A percentile compares a stretch with the other conserved stretches of the same genome.
Evolutionary conservation across 1,140 invertebrate species (phyloP).

Genomic region (Heterodera schachtii): DNA sequence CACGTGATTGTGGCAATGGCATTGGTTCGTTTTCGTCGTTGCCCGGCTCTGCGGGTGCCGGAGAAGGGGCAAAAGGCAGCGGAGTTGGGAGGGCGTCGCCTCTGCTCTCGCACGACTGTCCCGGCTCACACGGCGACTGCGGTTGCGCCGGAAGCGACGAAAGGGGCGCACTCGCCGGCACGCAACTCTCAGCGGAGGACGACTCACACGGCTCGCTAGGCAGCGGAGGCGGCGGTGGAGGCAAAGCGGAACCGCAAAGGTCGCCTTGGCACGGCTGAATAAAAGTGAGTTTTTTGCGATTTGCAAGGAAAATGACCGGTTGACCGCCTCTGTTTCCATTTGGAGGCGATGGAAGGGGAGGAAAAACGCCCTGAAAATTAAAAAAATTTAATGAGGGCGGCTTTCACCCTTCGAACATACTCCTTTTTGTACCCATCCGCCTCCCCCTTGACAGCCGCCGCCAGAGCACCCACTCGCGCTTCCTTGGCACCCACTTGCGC

Average conservation of each 20-base stretch:
- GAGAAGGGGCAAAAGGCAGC: conserved; percentile 8
- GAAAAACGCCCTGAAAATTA: too few species aligned
- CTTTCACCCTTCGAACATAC: neutral
- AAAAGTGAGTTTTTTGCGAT: neutral
- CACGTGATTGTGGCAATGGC: neutral
- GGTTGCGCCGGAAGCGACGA: neutral
- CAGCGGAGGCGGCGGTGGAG: conserved; percentile 30
- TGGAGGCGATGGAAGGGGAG: neutral
- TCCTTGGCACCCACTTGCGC: neutral
- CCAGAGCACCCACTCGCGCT: neutral
- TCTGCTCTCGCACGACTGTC: neutral
- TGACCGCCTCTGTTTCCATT: neutral
- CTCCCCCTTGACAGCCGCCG: conserved; percentile 5
- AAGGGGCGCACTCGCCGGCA: neutral
- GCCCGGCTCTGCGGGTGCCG: neutral
- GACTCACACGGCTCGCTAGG: conserved; percentile 33
- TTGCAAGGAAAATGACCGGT: neutral
- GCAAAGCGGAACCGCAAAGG: conserved; percentile 15
- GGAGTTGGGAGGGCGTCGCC: conserved; percentile 9
- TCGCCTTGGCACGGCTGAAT: conserved; percentile 18
- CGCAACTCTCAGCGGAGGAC: conserved; percentile 27
- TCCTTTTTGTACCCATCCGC: neutral
- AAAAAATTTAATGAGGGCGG: too few species aligned
- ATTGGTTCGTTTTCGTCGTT: neutral
- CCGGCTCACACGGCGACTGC: neutral